A percentile compares a stretch with the other conserved stretches of the same genome.
phyloP scores from a whole-genome alignment of 2,888 invertebrate genomes.

The Tipula unca region DNA sequence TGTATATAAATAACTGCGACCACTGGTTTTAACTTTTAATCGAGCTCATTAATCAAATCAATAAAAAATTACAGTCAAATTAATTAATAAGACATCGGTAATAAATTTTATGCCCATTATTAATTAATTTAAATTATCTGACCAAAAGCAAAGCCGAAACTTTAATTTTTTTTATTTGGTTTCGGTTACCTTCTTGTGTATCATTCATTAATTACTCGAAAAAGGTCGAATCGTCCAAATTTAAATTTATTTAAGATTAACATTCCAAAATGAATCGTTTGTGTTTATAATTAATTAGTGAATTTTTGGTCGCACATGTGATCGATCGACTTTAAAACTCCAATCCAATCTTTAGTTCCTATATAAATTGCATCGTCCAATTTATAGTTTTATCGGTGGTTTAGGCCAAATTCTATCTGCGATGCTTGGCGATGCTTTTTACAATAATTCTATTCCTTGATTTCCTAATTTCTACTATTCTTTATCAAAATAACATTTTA shows the following conservation, averaged over 20 bases:
- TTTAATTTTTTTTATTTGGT: not conserved
- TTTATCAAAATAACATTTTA: too few species aligned
- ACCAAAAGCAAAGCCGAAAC: not conserved
- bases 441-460: too few species aligned
- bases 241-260: not conserved
- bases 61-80: not conserved
- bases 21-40: not conserved
- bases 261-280: not conserved
- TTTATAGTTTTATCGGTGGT: too few species aligned
- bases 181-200: not conserved
- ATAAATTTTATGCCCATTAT: not conserved
- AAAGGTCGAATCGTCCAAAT: not conserved
- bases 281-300: too few species aligned
- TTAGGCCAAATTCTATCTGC: too few species aligned
- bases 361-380: too few species aligned
- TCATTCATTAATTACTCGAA: not conserved
- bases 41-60: not conserved
- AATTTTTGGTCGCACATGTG: too few species aligned
- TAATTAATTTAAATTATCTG: not conserved
- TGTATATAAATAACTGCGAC: not conserved
- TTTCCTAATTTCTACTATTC: too few species aligned
- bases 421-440: too few species aligned
- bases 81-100: constrained; percentile 14
- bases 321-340: too few species aligned
- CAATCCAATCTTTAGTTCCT: too few species aligned